Evolutionary conservation across 2,113 vertebrate genomes (phyloP).

Genomic region (Pimephales promelas): DNA sequence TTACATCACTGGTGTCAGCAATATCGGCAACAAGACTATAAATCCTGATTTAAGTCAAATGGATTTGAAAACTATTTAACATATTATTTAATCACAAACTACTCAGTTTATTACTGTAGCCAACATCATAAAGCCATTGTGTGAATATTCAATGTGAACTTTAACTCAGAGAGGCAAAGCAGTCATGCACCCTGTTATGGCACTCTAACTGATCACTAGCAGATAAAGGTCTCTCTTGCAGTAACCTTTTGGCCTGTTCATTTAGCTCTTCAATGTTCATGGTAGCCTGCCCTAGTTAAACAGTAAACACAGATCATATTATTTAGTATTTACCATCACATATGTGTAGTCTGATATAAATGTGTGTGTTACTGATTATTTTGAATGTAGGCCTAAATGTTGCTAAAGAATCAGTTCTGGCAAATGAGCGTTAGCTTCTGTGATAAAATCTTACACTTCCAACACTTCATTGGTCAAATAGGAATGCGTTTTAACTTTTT

Average conservation of each 20-base stretch:
- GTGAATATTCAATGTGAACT: conserved; percentile 32
- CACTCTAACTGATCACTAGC: conserved; percentile 12
- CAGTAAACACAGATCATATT: conserved; percentile 26
- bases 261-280: conserved; percentile 1
- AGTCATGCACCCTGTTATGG: background rate
- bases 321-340: conserved; percentile 2
- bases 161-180: conserved; percentile 5
- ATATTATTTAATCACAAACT: background rate
- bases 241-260: conserved; percentile 29
- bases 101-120: conserved; percentile 1
- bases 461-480: background rate
- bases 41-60: background rate
- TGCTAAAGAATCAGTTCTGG: background rate
- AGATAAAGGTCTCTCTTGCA: conserved; percentile 5
- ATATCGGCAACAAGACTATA: background rate
- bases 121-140: conserved; percentile 26
- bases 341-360: background rate
- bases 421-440: background rate
- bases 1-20: background rate
- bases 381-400: conserved; percentile 21
- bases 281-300: conserved; percentile 6
- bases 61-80: background rate
- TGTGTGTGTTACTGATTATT: too few species aligned
- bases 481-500: background rate
- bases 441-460: background rate